Evolutionary conservation across 2,888 invertebrate species (phyloP).

Genomic region (Ryuthela nishihirai): DNA sequence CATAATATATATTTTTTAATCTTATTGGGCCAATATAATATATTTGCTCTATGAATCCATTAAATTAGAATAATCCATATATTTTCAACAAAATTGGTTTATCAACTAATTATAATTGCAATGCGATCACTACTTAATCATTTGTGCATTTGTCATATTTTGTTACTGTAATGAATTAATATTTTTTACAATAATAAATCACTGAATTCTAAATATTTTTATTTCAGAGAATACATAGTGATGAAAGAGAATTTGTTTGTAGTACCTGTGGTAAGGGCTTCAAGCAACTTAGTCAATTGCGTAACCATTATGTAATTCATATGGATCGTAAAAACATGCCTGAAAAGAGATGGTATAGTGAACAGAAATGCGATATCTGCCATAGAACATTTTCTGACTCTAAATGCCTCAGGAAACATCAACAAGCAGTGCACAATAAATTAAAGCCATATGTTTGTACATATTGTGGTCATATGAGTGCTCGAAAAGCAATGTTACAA

Average conservation of each 20-base stretch:
- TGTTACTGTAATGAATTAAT: too few species aligned
- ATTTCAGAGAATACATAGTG: slow-evolving; percentile 47
- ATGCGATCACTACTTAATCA: too few species aligned
- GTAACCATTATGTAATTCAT: slow-evolving; percentile 48
- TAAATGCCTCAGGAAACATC: slow-evolving; percentile 50
- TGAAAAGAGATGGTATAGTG: slow-evolving; percentile 46
- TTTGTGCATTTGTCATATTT: too few species aligned
- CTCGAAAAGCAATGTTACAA: slow-evolving; percentile 51
- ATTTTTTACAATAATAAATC: too few species aligned
- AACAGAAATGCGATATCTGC: slow-evolving; percentile 49
- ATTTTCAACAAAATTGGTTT: too few species aligned
- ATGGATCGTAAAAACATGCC: slow-evolving; percentile 40
- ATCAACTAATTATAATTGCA: too few species aligned
- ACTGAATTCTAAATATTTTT: too few species aligned
- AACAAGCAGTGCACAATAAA: slow-evolving; percentile 48
- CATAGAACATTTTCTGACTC: slow-evolving; percentile 49
- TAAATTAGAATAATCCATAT: too few species aligned
- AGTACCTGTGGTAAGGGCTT: slow-evolving; percentile 50
- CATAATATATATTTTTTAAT: too few species aligned
- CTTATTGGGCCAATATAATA: too few species aligned
- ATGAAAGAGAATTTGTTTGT: slow-evolving; percentile 48
- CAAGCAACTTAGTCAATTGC: slow-evolving; percentile 50
- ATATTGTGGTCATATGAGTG: slow-evolving; percentile 49
- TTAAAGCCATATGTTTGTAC: slow-evolving; percentile 48
- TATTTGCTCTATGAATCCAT: too few species aligned